phyloP scores from a whole-genome alignment of 2,113 vertebrate species.

The Thymallus thymallus region DNA sequence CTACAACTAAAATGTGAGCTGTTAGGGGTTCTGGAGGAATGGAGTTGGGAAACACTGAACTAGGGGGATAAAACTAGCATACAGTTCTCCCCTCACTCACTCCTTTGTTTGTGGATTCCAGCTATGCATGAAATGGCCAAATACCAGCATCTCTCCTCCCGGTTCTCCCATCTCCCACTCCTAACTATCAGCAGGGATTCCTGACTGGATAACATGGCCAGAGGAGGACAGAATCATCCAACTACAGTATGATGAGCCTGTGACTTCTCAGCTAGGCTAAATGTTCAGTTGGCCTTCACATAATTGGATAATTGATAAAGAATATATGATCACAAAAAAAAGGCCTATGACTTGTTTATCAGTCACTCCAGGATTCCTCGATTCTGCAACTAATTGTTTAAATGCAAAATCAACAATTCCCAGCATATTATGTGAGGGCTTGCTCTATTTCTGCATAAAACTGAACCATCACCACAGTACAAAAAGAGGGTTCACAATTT shows the following conservation, averaged over 20 bases:
- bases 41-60: neutral
- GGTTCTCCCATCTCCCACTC: conserved; percentile 22
- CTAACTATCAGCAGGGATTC: conserved; percentile 24
- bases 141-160: conserved; percentile 10
- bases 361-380: too few relatives aligned
- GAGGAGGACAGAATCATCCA: conserved; percentile 7
- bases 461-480: too few relatives aligned
- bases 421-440: too few relatives aligned
- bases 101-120: conserved; percentile 30
- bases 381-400: too few relatives aligned
- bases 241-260: too few relatives aligned
- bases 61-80: conserved; percentile 15
- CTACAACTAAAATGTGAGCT: too few relatives aligned
- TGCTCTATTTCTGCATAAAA: too few relatives aligned
- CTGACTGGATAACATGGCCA: conserved; percentile 18
- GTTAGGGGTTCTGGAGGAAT: too few relatives aligned
- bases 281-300: neutral
- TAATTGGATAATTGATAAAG: conserved; percentile 7
- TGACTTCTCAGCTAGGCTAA: neutral
- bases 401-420: too few relatives aligned
- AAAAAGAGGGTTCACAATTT: too few relatives aligned
- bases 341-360: conserved; percentile 37
- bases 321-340: neutral
- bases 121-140: conserved; percentile 31
- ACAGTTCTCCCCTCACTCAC: neutral